Evolutionary conservation across 2,888 invertebrate species (phyloP), one percentile per base, ranked within the genome.

Genomic region (Phrixothrix hirtus): DNA sequence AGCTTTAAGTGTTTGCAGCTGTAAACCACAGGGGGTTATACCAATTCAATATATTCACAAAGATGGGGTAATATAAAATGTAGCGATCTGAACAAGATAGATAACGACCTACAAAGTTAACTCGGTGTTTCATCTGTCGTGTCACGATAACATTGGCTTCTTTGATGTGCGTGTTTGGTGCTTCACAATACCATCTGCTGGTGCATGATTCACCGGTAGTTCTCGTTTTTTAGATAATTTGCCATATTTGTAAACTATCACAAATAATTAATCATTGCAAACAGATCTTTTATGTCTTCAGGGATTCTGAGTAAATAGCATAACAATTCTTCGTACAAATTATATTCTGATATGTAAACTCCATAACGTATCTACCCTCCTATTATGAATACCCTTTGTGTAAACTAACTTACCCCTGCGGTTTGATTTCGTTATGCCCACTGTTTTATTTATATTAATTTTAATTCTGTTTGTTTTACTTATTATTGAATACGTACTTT

Each of bases 391-490:
- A 59, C 59, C 70, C 67, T 64, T 65, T 69, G 58, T 66, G 61
- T 62, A 70, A 68, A 70, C 67, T 59, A 57, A 48, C 56, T 41
- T 58, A 64, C 69, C 69, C 70, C 65, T 72, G 72, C 56, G 72
- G 72, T 71, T 71, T 71, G 71, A 67, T 69, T 69, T 68, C 65
- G 63, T 63, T 64, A 65, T 61, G 42, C 63, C 64, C 61, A 48
- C 65, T 64, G 65, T 59, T 62, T 63, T 71, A 69, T 72, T 71
- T 70, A 63, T 69, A 67, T 70, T 69, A 71, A 71, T 70, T 71
- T 71, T 71, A 70, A 69, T 71, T 68, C 65, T 70, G 68, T 72
- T 72, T 70, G 64, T 65, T 64, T 66, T 67, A 62, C 65, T 61
- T 67, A 66, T 70, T 67, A 65, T 64, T 41, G 41, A 45, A 37